Conservation (phyloP, 2,797 vertebrate species). For the Taeniopygia guttata region DNA sequence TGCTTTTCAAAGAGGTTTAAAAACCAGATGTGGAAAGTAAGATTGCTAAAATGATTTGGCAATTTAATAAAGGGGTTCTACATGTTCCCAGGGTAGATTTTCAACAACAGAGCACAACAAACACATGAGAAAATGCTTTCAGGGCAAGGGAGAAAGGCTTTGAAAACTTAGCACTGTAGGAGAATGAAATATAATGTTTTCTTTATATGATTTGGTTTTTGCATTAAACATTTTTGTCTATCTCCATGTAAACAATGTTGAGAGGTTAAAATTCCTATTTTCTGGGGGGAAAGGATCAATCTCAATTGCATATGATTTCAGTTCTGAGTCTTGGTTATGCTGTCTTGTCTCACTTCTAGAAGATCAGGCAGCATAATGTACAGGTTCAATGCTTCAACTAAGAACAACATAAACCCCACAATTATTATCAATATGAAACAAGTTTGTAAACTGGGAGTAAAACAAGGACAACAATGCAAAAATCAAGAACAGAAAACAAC, state of each 20-base stretch:
- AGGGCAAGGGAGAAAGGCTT: background rate
- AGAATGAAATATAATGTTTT: background rate
- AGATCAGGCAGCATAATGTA: background rate
- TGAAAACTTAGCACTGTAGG: background rate
- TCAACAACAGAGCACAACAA: constrained; percentile 20
- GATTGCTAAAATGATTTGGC: constrained; percentile 50
- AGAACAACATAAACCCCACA: background rate
- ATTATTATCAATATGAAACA: background rate
- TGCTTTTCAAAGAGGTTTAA: constrained; percentile 57
- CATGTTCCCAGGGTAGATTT: constrained; percentile 29
- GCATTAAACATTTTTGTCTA: background rate
- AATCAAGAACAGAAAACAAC: background rate
- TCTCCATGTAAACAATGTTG: background rate
- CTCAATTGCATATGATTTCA: background rate
- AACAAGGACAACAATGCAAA: background rate
- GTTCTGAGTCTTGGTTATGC: background rate
- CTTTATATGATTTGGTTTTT: background rate
- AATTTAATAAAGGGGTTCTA: constrained; percentile 51
- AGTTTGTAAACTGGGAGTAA: background rate
- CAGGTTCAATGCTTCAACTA: background rate
- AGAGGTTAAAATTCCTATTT: background rate
- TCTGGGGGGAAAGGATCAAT: background rate
- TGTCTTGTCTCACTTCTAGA: background rate
- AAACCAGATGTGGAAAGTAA: constrained; percentile 60
- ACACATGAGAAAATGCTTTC: constrained; percentile 33